A percentile compares a stretch with the other conserved stretches of the same genome.
phyloP scores from a whole-genome alignment of 2,113 vertebrate genomes.

The Vireo altiloquus region DNA sequence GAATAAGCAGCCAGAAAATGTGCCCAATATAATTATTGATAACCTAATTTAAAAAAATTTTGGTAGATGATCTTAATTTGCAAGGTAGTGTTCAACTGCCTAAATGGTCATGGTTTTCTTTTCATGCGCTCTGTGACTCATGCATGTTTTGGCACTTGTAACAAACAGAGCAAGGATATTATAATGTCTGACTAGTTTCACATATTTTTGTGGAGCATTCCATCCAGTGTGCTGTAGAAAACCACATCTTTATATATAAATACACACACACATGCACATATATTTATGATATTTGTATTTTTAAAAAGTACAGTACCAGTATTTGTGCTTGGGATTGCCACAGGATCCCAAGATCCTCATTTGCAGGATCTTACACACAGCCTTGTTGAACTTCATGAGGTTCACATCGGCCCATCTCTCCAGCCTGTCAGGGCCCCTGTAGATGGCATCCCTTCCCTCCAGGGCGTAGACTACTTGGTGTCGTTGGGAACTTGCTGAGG shows the following conservation, averaged over 20 bases:
- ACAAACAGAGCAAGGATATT: neutral
- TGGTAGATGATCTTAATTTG: neutral
- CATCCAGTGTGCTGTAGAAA: neutral
- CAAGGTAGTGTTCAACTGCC: neutral
- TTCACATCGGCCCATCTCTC: neutral
- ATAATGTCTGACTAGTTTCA: neutral
- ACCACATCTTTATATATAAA: neutral
- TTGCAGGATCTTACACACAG: neutral
- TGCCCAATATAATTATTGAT: neutral
- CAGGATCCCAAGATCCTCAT: too few relatives aligned
- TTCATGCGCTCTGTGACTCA: neutral
- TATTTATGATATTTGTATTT: neutral
- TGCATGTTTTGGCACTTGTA: neutral
- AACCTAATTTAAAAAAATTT: neutral
- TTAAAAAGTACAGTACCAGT: neutral
- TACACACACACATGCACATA: accelerated
- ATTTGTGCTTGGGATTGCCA: neutral
- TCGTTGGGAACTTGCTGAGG: neutral
- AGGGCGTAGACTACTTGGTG: neutral
- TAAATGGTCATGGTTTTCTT: neutral
- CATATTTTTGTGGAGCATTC: neutral
- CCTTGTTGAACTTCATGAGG: neutral
- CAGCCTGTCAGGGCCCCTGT: neutral
- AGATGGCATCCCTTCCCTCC: neutral
- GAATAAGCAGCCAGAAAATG: neutral